Conservation (phyloP, 2,113 vertebrate genomes). For the Eolophus roseicapilla region DNA sequence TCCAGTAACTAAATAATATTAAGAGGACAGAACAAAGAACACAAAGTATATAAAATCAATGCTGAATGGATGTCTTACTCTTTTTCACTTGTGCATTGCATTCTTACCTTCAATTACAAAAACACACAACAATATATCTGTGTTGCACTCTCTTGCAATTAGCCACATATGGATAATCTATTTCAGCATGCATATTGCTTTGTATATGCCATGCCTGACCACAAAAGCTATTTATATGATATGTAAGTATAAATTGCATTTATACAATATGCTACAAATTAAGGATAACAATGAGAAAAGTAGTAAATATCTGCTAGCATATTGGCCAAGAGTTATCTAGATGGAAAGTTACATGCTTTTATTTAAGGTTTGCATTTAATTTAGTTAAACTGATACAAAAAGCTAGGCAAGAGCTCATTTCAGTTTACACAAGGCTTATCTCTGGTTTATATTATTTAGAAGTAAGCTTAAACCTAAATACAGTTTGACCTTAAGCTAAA, state of each 20-base stretch:
- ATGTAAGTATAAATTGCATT: conserved; percentile 1
- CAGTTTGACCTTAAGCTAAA: background rate
- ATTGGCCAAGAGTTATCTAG: background rate
- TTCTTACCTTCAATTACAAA: background rate
- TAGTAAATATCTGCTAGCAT: background rate
- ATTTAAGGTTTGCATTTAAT: background rate
- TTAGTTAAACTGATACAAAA: background rate
- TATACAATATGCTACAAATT: conserved; percentile 46
- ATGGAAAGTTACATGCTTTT: conserved; percentile 6
- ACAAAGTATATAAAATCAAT: background rate
- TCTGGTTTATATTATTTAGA: background rate
- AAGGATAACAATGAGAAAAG: conserved; percentile 20
- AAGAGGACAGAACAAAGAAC: background rate
- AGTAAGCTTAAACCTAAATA: background rate
- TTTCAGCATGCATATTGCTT: background rate
- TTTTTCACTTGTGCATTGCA: background rate
- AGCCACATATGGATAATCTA: background rate
- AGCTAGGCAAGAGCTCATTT: background rate
- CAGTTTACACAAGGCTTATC: background rate
- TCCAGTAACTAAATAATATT: background rate
- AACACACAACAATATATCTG: background rate
- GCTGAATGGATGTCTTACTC: background rate
- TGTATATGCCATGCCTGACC: conserved; percentile 2
- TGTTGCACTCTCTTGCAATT: background rate
- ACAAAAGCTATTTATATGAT: conserved; percentile 41